Evolutionary conservation across 2,113 vertebrate genomes (phyloP), one percentile per base, ranked within the genome.

Genomic region (Catagonus wagneri): DNA sequence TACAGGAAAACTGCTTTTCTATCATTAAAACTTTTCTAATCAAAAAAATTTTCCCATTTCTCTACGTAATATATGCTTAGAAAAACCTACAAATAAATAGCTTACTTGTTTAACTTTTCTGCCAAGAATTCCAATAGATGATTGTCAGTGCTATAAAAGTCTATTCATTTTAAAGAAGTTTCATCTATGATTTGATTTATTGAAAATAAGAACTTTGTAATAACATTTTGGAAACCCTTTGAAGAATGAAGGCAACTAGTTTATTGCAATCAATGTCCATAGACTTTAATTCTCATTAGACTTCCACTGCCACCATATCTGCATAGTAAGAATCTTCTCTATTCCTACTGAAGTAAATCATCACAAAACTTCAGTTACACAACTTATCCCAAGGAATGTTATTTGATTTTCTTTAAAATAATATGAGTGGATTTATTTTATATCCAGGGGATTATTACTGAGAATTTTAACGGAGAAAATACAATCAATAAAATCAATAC

Each of bases 171-270:
- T 90, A 91, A 86, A 98, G 32, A 76, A 0, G 83, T 96, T 98
- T 98, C 1, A 88, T 93, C 95, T 96, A 88, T 97, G 75, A 98
- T 96, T 11, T 96, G 27, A 97, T 95, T 98, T 96, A 98, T 75
- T 98, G 81, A 36, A 94, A 97, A 79, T 94, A 96, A 95, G 96
- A 92, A 95, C 7, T 88, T 92, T 65, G 23, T 93, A 98, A 97
- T 96, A 52, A 86, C 39, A 93, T 96, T 97, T 97, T 95, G 1
- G 9, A 96, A 94, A 19, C n/a, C 11, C 92, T 58, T 89, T 10
- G 92, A 96, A 96, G 83, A 97, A 97, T 93, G 52, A 97, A 94
- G n/a, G 89, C 29, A 98, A 98, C 96, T 0, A 52, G 76, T 97
- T 97, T 96, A 94, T 60, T 96, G 75, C 44, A 97, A 97, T 98